Percentiles rank a stretch among this genome's conserved stretches.
phyloP scores from a whole-genome alignment of 2,888 invertebrate genomes.

The Cantharis nigra region DNA sequence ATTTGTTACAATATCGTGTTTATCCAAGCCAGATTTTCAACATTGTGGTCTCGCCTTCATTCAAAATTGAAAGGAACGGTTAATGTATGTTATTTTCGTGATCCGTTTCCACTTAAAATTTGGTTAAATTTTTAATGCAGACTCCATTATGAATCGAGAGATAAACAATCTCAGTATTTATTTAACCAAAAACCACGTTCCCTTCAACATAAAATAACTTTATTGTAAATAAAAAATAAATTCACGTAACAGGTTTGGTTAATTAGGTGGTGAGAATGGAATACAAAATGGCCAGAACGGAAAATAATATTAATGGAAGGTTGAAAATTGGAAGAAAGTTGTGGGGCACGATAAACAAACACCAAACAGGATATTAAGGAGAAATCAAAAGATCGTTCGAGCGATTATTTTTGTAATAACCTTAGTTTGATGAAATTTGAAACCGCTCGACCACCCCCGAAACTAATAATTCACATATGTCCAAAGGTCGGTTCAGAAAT shows the following conservation, averaged over 20 bases:
- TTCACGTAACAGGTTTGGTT: not conserved
- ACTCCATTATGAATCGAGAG: slow-evolving; percentile 3
- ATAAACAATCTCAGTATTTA: slow-evolving; percentile 1
- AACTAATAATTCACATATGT: not conserved
- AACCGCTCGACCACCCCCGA: not conserved
- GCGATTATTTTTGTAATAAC: not conserved
- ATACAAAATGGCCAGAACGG: not conserved
- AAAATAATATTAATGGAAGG: not conserved
- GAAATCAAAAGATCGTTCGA: not conserved
- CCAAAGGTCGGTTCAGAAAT: not conserved
- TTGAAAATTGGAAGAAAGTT: not conserved
- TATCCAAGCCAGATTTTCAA: slow-evolving; percentile 19
- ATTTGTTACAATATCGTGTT: slow-evolving; percentile 18
- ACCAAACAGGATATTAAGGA: not conserved
- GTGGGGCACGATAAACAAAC: not conserved
- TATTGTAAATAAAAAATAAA: not conserved
- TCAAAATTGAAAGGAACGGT: slow-evolving; percentile 14
- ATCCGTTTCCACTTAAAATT: slow-evolving; percentile 1
- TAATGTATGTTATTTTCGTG: slow-evolving; percentile 13
- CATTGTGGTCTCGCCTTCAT: slow-evolving; percentile 12
- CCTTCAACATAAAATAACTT: not conserved
- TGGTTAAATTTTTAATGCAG: slow-evolving; percentile 13
- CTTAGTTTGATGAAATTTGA: not conserved
- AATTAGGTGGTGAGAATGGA: not conserved
- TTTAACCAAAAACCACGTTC: not conserved